Evolutionary conservation across 2,888 invertebrate species (phyloP).

Genomic region (Cantharis nigra): DNA sequence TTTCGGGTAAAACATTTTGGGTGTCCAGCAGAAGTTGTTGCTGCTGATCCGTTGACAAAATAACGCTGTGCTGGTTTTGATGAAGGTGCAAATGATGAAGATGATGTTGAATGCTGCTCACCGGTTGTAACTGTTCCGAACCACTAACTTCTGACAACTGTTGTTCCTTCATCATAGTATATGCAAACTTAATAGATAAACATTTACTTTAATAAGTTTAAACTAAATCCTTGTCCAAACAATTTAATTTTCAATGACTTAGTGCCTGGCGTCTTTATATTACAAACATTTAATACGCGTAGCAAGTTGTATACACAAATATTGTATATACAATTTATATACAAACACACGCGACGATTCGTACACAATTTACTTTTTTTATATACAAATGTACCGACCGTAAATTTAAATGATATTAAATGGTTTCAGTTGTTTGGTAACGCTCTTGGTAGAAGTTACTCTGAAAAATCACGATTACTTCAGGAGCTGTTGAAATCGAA

Average conservation of each 20-base stretch:
- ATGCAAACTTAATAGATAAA: slow-evolving; percentile 45
- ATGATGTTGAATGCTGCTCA: slow-evolving; percentile 53
- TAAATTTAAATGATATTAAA: slow-evolving; percentile 47
- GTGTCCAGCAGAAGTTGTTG: slow-evolving; percentile 25
- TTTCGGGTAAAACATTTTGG: slow-evolving; percentile 43
- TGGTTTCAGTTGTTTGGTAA: slow-evolving; percentile 30
- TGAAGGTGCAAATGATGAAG: slow-evolving; percentile 55
- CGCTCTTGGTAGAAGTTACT: slow-evolving; percentile 14
- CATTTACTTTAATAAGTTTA: slow-evolving; percentile 49
- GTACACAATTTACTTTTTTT: slow-evolving; percentile 54
- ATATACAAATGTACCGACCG: slow-evolving; percentile 52
- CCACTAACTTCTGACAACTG: slow-evolving; percentile 52
- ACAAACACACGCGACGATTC: slow-evolving; percentile 51
- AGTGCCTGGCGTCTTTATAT: slow-evolving; percentile 48
- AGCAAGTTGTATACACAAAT: slow-evolving; percentile 53
- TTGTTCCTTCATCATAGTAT: slow-evolving; percentile 52
- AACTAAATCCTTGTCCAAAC: slow-evolving; percentile 48
- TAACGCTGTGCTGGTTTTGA: slow-evolving; percentile 52
- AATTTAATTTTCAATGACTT: slow-evolving; percentile 52
- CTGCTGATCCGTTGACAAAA: slow-evolving; percentile 41
- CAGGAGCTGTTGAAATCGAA: slow-evolving; percentile 23
- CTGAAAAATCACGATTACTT: slow-evolving; percentile 19
- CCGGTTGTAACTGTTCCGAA: slow-evolving; percentile 43
- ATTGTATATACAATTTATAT: slow-evolving; percentile 53
- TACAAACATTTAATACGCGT: slow-evolving; percentile 56